These are phyloP conservation scores for Calliopum simillimum DNA, from an alignment of 2,888 invertebrate species.

Conservation along the genomic window DNA sequence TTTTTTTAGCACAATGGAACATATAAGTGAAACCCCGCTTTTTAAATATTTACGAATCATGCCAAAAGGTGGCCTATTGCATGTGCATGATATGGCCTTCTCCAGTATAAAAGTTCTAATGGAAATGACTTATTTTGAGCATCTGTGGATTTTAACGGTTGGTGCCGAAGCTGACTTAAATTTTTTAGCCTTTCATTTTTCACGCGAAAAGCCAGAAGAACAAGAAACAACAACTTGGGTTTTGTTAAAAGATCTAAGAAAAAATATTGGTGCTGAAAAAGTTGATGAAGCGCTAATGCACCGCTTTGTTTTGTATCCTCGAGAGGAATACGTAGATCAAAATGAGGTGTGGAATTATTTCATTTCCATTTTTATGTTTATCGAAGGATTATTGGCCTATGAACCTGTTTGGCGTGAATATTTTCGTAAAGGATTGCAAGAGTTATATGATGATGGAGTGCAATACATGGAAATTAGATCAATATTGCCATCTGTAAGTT, in stretches of 20 bases:
- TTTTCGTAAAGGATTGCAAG: constrained; percentile 72
- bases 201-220: constrained; percentile 20
- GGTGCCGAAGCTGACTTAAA: constrained; percentile 37
- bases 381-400: constrained; percentile 71
- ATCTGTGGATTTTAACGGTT: constrained; percentile 51
- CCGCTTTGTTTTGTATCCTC: constrained; percentile 70
- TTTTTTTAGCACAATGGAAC: constrained; percentile 38
- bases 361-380: constrained; percentile 69
- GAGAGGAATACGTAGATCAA: constrained; percentile 67
- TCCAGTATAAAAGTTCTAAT: constrained; percentile 72
- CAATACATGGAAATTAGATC: constrained; percentile 77
- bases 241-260: constrained; percentile 44
- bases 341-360: constrained; percentile 72
- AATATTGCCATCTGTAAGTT: constrained; percentile 68
- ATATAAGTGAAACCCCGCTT: constrained; percentile 69
- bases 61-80: constrained; percentile 80
- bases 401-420: constrained; percentile 74
- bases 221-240: constrained; percentile 53
- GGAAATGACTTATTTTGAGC: constrained; percentile 56
- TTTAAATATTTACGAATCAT: constrained; percentile 74
- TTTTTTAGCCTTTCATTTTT: constrained; percentile 41
- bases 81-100: constrained; percentile 75
- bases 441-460: constrained; percentile 74
- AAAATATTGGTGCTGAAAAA: constrained; percentile 32
- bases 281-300: constrained; percentile 69